Evolutionary conservation across 2,113 vertebrate species (phyloP), one percentile per base, ranked within the genome.

Genomic region (Seriola rivoliana): DNA sequence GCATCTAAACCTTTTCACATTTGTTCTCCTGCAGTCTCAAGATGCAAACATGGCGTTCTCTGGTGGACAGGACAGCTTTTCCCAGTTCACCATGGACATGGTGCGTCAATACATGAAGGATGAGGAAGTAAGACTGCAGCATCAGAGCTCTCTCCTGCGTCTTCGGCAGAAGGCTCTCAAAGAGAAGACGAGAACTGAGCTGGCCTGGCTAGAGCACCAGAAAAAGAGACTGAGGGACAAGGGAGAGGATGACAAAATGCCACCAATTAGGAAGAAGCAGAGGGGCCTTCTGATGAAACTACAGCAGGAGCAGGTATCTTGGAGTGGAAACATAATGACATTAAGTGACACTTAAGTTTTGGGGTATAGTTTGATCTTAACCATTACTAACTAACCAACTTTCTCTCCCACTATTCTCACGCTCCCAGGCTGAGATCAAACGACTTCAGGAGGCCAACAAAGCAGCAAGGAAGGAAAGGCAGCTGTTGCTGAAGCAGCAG

Each of bases 221-320:
- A 99, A 97, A 89, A 97, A 96, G 96, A 97, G 94, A 84, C 94
- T 99, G n/a, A 92, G 97, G 93, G 97, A 98, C 93, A 99, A 99
- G 88, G 98, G 98, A 75, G 97, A 99, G 81, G 98, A 99, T 93
- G 98, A 99, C 90, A 99, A 99, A 91, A 98, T 99, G 97, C 98
- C 98, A 3, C 98, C 98, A 8, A 96, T 99, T 65, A 95, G 97
- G 78, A 99, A 99, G 88, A 97, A 95, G 77, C 97, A 99, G 89
- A 96, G 97, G 84, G 97, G 97, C 21, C 95, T 99, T 82, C 93
- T 99, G 55, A 87, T 99, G 76, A 97, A 95, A 77, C 95, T 99
- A 12, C 97, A 99, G 81, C 97, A 99, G 90, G 98, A 99, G 68
- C 98, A 99, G 97, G 98, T 99, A 94, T 85, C 1, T 14, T 3